These are phyloP conservation scores for Agapornis canus DNA, from an alignment of 2,797 vertebrate species.

Conservation along the genomic window DNA sequence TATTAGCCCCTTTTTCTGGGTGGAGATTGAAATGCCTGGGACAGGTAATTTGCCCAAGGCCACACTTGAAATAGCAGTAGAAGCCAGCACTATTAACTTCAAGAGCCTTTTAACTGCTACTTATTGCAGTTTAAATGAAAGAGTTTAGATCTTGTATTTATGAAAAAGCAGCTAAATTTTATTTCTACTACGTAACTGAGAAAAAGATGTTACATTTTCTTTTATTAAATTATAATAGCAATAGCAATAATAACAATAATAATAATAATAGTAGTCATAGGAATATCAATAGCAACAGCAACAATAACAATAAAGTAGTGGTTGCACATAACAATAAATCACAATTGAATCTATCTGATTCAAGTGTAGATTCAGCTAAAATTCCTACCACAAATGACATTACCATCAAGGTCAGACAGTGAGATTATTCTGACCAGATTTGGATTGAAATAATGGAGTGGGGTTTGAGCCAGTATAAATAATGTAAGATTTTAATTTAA, in stretches of 20 bases:
- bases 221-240: neutral
- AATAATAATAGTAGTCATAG: neutral
- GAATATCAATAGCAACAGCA: neutral
- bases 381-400: neutral
- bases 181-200: neutral
- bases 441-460: neutral
- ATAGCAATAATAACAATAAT: neutral
- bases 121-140: neutral
- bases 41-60: conserved; percentile 24
- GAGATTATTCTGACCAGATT: neutral
- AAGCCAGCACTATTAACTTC: neutral
- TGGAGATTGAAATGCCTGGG: neutral
- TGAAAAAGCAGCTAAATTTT: neutral
- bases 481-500: neutral
- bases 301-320: neutral
- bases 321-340: neutral
- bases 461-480: neutral
- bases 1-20: neutral
- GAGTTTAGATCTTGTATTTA: neutral
- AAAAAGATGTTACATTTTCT: neutral
- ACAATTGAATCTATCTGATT: neutral
- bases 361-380: neutral
- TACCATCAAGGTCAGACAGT: neutral
- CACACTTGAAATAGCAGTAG: neutral
- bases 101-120: neutral